Evolutionary conservation across 2,113 vertebrate genomes (phyloP), one percentile per base, ranked within the genome.

Genomic region (Natator depressus): DNA sequence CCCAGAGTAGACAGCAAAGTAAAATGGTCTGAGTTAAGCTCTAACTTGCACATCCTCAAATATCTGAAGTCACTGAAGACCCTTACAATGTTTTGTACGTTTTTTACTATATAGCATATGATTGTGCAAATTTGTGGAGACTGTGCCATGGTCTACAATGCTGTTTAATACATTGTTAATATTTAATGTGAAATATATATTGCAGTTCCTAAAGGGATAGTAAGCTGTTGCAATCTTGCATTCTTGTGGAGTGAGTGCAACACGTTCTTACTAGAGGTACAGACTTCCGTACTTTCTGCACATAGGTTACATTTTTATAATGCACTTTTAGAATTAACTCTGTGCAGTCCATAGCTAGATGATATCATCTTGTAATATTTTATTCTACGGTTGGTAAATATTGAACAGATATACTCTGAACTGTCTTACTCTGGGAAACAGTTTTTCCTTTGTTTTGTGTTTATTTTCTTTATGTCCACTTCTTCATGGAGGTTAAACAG

Each of bases 401-500:
- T 51, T 54, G 2, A 20, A 38, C 69, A 10, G 16, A 42, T 62
- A 85, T 54, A 46, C 57, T 90, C 24, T 53, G 31, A 24, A 14
- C 62, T 88, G 17, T 91, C 5, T 54, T 27, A 80, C 80, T 88
- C 80, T 88, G 55, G 87, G 87, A 90, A 91, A 85, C 2, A 4
- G 1, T 2, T 76, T 72, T 72, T 72, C 84, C 93, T 95, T 89
- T 1, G 51, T 90, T 93, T 96, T 86, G 11, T 91, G 89, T 94
- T 96, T 95, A 76, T 93, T 94, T 91, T 51, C 85, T 46, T 91
- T 91, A 94, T 93, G 62, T 82, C 80, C 38, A 76, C 84, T 95
- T 94, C 89, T 72, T 96, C n/a, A 54, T 76, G 89, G 84, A 92
- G 0, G 4, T 91, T 84, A 80, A 79, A 62, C 12, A 84, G 89